A percentile compares a stretch with the other conserved stretches of the same genome.
Evolutionary conservation across 2,888 invertebrate genomes (phyloP).

Genomic region (Drosophila greeni): DNA sequence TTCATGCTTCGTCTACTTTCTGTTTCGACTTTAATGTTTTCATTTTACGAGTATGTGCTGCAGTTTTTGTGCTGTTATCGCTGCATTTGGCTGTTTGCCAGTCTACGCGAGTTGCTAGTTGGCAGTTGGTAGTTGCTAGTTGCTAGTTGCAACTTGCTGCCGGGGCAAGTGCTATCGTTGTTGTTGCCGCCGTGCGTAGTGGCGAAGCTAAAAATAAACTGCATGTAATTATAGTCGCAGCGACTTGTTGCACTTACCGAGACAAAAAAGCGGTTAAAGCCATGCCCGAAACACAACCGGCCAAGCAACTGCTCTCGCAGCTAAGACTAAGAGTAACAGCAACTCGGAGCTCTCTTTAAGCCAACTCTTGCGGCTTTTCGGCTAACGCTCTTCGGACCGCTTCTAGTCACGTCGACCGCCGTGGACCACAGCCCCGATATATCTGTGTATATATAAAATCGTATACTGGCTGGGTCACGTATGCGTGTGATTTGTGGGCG

Average conservation of each 20-base stretch:
- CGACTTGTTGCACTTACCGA: constrained; percentile 66
- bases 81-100: constrained; percentile 45
- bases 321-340: constrained; percentile 39
- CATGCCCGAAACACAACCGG: constrained; percentile 42
- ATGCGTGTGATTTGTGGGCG: constrained; percentile 54
- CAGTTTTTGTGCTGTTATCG: constrained; percentile 54
- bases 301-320: constrained; percentile 16
- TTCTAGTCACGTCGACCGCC: constrained; percentile 62
- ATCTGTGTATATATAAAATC: constrained; percentile 28
- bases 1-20: background rate
- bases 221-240: constrained; percentile 46
- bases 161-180: constrained; percentile 48
- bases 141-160: constrained; percentile 38
- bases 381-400: constrained; percentile 28
- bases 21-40: constrained; percentile 19
- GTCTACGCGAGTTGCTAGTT: constrained; percentile 24
- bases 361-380: constrained; percentile 2
- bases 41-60: constrained; percentile 40
- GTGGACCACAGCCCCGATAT: constrained; percentile 41
- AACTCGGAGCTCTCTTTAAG: constrained; percentile 7
- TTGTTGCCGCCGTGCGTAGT: constrained; percentile 34
- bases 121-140: constrained; percentile 22
- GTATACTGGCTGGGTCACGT: constrained; percentile 61
- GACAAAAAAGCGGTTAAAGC: constrained; percentile 21
- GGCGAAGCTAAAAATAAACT: constrained; percentile 45